Evolutionary conservation across 2,888 invertebrate species (phyloP).

Genomic region (Epinotia ramella): DNA sequence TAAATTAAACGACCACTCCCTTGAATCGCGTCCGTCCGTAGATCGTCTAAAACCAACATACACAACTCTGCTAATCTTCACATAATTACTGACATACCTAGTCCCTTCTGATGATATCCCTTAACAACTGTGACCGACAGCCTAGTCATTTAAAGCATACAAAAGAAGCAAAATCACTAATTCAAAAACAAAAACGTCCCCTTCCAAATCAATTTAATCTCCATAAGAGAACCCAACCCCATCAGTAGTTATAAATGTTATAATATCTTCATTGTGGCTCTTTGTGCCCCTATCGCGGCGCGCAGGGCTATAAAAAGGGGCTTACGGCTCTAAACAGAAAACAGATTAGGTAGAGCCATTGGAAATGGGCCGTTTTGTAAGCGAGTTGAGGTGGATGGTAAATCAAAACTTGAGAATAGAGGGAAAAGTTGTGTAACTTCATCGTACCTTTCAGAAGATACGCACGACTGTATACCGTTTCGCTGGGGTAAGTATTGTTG

Average conservation of each 20-base stretch:
- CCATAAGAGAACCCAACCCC: constrained; percentile 51
- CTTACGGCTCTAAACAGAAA: constrained; percentile 73
- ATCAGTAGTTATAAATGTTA: constrained; percentile 73
- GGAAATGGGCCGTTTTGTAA: constrained; percentile 15
- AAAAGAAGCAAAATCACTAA: constrained; percentile 1
- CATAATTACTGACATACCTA: not conserved
- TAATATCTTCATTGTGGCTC: constrained; percentile 56
- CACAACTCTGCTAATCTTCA: too few relatives aligned
- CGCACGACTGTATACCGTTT: too few relatives aligned
- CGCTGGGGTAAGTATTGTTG: too few relatives aligned
- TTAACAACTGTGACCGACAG: not conserved
- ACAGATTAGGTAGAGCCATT: constrained; percentile 40
- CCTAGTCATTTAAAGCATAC: not conserved
- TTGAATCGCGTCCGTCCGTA: too few relatives aligned
- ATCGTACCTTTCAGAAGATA: not conserved
- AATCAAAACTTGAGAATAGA: not conserved
- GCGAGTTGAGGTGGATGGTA: constrained; percentile 7
- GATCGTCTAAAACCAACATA: too few relatives aligned
- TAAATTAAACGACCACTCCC: too few relatives aligned
- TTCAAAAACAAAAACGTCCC: constrained; percentile 32
- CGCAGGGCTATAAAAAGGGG: constrained; percentile 83
- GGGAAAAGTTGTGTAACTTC: not conserved
- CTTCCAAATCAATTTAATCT: constrained; percentile 69
- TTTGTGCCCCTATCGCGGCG: constrained; percentile 70
- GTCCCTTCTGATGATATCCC: not conserved